Conservation (phyloP, 2,797 vertebrate genomes). For the Cryptoprocta ferox region DNA sequence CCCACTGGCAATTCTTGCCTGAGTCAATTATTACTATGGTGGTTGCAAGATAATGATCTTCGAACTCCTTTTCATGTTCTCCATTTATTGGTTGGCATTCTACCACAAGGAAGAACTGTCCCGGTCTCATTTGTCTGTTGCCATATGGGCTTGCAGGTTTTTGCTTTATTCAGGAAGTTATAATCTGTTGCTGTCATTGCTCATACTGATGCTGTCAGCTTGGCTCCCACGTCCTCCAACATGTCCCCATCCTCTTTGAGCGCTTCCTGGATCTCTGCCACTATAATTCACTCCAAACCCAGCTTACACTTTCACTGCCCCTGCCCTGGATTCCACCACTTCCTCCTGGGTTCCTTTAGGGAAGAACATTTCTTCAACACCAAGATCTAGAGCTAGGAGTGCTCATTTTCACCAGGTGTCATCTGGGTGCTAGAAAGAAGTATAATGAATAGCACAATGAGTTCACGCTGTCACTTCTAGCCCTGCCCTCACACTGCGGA, state of each 20-base stretch:
- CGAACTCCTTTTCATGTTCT: neutral
- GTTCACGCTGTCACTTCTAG: neutral
- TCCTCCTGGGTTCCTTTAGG: neutral
- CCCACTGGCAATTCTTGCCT: neutral
- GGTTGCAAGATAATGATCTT: neutral
- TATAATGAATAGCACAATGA: neutral
- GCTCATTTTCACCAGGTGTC: neutral
- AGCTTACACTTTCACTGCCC: neutral
- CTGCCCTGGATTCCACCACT: too few relatives aligned
- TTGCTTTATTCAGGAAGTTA: neutral
- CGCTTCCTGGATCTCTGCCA: neutral
- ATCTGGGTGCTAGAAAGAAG: neutral
- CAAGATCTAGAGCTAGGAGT: too few relatives aligned
- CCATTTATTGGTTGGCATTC: neutral
- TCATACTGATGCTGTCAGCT: neutral
- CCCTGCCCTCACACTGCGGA: fast-evolving
- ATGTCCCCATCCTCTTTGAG: neutral
- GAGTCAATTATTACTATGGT: neutral
- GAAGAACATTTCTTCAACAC: neutral
- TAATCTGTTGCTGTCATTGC: neutral
- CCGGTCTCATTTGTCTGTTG: neutral
- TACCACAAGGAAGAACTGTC: neutral
- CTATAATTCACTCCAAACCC: neutral
- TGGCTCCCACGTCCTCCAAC: neutral
- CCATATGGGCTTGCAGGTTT: neutral